Percentiles rank a stretch among this genome's conserved stretches.
Evolutionary conservation across 2,113 vertebrate genomes (phyloP).

Genomic region (Alethe castanea): DNA sequence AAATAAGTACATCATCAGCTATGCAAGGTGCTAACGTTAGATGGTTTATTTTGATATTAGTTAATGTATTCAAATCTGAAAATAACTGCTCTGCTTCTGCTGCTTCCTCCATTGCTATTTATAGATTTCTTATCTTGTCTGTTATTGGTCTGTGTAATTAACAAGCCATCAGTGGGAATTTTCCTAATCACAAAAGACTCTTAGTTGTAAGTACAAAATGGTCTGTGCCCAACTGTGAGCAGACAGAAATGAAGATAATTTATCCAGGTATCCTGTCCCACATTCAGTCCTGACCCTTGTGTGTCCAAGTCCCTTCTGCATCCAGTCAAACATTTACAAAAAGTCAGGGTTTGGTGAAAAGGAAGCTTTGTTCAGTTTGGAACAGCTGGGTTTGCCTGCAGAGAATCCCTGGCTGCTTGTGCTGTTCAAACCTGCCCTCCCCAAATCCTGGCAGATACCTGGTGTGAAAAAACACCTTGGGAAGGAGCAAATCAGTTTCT

Average conservation of each 20-base stretch:
- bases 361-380: not conserved
- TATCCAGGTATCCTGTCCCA: not conserved
- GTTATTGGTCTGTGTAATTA: conserved; percentile 27
- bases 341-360: not conserved
- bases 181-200: conserved; percentile 35
- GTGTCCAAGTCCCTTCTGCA: not conserved
- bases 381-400: not conserved
- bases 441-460: not conserved
- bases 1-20: not conserved
- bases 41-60: not conserved
- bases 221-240: not conserved
- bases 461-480: not conserved
- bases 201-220: not conserved
- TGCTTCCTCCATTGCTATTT: not conserved
- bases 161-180: conserved; percentile 26
- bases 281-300: not conserved
- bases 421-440: not conserved
- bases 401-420: not conserved
- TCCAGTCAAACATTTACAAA: not conserved
- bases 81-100: conserved; percentile 12
- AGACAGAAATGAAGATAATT: not conserved
- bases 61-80: conserved; percentile 24
- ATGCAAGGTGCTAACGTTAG: not conserved
- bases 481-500: not conserved
- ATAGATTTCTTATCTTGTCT: not conserved